phyloP scores from a whole-genome alignment of 2,797 vertebrate species.

The Acrossocheilus wenchowensis region DNA sequence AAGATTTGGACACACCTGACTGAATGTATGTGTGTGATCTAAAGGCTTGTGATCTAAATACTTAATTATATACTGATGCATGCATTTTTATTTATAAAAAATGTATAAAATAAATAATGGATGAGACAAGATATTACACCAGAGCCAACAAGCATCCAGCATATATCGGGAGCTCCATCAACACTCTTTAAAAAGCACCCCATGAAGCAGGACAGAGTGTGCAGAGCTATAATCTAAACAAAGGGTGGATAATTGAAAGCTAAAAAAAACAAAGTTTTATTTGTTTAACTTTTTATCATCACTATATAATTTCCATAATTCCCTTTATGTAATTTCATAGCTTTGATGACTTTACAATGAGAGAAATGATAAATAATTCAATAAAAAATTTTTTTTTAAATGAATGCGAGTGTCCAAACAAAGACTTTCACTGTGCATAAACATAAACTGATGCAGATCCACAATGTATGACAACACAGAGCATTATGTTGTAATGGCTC shows the following conservation, averaged over 20 bases:
- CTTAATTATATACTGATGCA: background rate
- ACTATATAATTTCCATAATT: background rate
- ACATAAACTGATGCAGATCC: background rate
- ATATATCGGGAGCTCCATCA: background rate
- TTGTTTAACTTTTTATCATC: constrained; percentile 1
- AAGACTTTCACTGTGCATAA: background rate
- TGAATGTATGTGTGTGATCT: background rate
- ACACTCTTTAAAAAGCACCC: background rate
- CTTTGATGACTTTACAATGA: background rate
- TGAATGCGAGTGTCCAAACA: background rate
- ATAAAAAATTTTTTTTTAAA: background rate
- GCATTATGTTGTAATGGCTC: constrained; percentile 4
- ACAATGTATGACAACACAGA: background rate
- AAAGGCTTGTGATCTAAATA: background rate
- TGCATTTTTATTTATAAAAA: background rate
- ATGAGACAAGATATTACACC: background rate
- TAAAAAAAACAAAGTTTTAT: background rate
- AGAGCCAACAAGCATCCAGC: background rate
- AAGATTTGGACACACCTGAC: background rate
- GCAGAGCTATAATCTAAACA: background rate
- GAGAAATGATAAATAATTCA: background rate
- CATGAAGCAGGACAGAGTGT: background rate
- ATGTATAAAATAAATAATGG: background rate
- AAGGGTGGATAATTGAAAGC: background rate
- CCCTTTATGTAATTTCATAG: background rate